These are phyloP conservation scores for Salticus scenicus DNA, from an alignment of 2,888 invertebrate genomes.

Conservation along the genomic window DNA sequence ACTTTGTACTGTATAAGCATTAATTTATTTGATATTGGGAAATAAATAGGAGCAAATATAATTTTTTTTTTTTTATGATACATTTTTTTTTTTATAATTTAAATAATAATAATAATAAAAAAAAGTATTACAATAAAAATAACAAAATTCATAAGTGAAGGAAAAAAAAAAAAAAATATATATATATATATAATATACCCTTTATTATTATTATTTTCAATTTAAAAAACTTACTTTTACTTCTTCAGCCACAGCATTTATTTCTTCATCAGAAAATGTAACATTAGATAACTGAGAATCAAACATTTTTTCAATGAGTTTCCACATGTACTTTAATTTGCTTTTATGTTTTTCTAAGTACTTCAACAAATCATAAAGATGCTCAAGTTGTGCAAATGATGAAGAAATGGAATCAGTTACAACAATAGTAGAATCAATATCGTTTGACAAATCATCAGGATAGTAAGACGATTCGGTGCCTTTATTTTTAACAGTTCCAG, in stretches of 20 bases:
- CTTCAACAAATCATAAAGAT: constrained; percentile 47
- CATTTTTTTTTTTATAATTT: too few relatives aligned
- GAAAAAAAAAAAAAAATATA: too few relatives aligned
- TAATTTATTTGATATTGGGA: too few relatives aligned
- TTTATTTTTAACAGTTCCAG: background rate
- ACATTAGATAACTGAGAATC: constrained; percentile 35
- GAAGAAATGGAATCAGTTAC: constrained; percentile 34
- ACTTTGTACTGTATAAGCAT: too few relatives aligned
- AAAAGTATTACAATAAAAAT: too few relatives aligned
- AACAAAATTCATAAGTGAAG: too few relatives aligned
- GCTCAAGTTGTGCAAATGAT: constrained; percentile 33
- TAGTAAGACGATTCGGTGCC: background rate
- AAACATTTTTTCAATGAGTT: constrained; percentile 56
- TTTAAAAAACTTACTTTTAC: constrained; percentile 47
- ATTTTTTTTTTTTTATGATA: too few relatives aligned
- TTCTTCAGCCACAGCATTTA: constrained; percentile 52
- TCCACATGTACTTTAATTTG: constrained; percentile 47
- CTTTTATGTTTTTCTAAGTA: constrained; percentile 46
- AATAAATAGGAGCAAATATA: too few relatives aligned
- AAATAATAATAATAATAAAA: too few relatives aligned
- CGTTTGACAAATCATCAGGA: constrained; percentile 72
- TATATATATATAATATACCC: too few relatives aligned
- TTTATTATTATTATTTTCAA: too few relatives aligned
- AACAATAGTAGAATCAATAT: constrained; percentile 59
- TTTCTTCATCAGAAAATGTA: constrained; percentile 32